A percentile compares a stretch with the other conserved stretches of the same genome.
These are phyloP conservation scores for Threskiornis aethiopicus DNA, from an alignment of 2,797 vertebrate species.

Conservation along the genomic window DNA sequence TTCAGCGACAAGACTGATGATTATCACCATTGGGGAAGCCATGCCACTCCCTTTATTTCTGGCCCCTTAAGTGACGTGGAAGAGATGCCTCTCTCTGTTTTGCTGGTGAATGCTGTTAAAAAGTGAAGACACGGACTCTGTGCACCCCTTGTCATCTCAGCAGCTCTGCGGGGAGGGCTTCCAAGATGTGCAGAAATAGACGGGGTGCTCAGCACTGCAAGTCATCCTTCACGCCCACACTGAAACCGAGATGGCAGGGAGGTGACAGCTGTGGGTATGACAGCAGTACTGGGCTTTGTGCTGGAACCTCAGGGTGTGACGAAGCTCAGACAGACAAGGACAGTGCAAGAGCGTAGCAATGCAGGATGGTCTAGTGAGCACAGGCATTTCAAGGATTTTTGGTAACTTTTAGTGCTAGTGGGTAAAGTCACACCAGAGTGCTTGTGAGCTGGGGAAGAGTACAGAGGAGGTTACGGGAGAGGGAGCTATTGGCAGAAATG, in stretches of 20 bases:
- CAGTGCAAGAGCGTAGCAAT: rapidly evolving
- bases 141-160: background rate
- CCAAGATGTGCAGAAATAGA: background rate
- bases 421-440: background rate
- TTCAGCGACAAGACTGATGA: background rate
- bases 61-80: background rate
- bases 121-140: rapidly evolving
- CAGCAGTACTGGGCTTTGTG: background rate
- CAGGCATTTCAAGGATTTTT: background rate
- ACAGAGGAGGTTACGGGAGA: background rate
- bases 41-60: background rate
- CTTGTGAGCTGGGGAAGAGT: background rate
- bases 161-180: background rate
- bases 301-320: background rate
- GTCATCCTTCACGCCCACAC: background rate
- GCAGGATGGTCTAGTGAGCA: background rate
- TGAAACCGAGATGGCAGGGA: background rate
- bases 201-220: background rate
- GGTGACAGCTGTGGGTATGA: background rate
- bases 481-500: background rate
- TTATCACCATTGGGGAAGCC: background rate
- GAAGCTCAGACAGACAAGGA: background rate
- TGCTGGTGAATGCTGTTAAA: background rate
- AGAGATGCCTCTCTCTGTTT: background rate
- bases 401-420: background rate